Evolutionary conservation across 2,888 invertebrate species (phyloP), one percentile per base, ranked within the genome.

Genomic region (Notocelia uddmanniana): DNA sequence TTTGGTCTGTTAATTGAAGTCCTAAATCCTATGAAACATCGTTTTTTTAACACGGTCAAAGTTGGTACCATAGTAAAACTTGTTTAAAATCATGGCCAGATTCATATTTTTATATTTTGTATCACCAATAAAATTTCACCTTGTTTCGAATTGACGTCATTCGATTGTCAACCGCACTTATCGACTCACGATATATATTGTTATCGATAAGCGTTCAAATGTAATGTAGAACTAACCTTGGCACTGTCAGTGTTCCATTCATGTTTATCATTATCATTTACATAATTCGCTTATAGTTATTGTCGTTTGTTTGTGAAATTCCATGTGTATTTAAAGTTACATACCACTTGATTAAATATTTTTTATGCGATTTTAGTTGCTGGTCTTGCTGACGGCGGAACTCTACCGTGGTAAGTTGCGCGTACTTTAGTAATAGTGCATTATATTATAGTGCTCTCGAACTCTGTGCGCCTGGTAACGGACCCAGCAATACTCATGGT

Each of bases 361-460:
- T 55, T 73, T 58, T 73, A 74, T 75, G 74, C 78, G 83, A 87
- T 92, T 92, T 85, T 91, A 92, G 92, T 90, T 90, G 89, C 86
- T 79, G 76, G 73, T 63, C 76, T 76, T 57, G 76, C 66, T 18
- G 75, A 74, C 72, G 74, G 68, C 74, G 26, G 34, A 26, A 6
- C 63, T 13, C 80, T 59, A 76, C 84, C 80, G 88, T 85, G 92
- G 93, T 93, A 92, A 92, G 92, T 93, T 85, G 75, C 85, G 88
- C 83, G 86, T 90, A 84, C 76, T 68, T 86, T 85, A 81, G 18
- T 84, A 81, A 82, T 90, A 88, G 89, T 92, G 89, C 83, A 85
- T 87, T 85, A 31, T 90, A 85, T 87, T 85, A 31, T 90, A 73
- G 69, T 73, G 60, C 64, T 66, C 70, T 62, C 15, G 50, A 21